phyloP scores from a whole-genome alignment of 92 coral and sea anemone species.

The Epizoanthus stellaris region DNA sequence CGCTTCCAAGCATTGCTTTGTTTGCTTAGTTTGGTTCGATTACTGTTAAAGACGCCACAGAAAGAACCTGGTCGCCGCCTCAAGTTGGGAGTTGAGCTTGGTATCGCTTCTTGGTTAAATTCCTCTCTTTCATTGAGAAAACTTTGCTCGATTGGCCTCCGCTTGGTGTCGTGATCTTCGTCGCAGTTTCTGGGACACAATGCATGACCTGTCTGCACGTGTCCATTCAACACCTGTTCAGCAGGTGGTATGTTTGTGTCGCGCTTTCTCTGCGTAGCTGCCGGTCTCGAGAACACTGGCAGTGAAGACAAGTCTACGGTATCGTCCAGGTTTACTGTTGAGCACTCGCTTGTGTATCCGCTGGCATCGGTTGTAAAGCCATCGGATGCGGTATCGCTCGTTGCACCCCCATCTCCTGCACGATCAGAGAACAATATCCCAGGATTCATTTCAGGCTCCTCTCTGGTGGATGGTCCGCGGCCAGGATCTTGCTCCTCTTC shows the following conservation, averaged over 20 bases:
- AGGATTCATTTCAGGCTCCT: neutral
- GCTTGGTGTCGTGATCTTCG: neutral
- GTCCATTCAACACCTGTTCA: neutral
- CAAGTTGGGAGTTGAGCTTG: neutral
- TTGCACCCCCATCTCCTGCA: neutral
- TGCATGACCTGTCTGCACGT: neutral
- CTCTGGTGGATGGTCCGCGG: no score
- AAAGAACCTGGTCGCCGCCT: conserved; percentile 14
- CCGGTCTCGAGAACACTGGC: conserved; percentile 9
- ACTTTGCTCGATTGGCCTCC: neutral
- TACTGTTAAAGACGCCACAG: neutral
- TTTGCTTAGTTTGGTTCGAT: neutral
- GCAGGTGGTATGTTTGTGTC: neutral
- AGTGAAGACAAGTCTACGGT: conserved; percentile 9
- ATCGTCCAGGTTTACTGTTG: neutral
- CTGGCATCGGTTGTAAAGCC: conserved; percentile 39
- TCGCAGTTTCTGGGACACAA: neutral
- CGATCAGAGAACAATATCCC: neutral
- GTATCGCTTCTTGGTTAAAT: neutral
- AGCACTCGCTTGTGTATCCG: conserved; percentile 32
- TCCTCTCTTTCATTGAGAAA: neutral
- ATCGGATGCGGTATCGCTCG: neutral
- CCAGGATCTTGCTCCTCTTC: conserved; percentile 8
- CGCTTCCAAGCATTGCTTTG: conserved; percentile 7
- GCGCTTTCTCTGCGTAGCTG: neutral